Evolutionary conservation across 92 coral and sea anemone genomes (phyloP).

Genomic region (Parazoanthus darwini): DNA sequence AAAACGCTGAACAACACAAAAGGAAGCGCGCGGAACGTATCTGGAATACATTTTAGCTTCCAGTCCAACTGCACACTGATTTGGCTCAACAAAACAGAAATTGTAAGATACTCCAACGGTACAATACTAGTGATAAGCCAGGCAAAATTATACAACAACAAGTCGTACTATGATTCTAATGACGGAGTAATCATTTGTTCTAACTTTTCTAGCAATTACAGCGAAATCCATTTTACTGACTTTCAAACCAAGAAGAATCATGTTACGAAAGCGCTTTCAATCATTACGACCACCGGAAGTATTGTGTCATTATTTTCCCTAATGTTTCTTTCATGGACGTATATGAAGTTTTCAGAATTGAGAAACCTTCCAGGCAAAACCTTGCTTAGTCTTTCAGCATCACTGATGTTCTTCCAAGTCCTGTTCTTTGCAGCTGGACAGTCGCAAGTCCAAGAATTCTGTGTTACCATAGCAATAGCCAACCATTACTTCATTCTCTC

Average conservation of each 20-base stretch:
- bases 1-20: not conserved
- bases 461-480: conserved; percentile 36
- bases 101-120: not conserved
- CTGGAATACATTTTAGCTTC: not conserved
- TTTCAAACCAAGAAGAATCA: not conserved
- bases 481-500: conserved; percentile 50
- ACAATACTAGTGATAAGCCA: conserved; percentile 1
- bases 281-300: not conserved
- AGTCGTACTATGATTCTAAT: not conserved
- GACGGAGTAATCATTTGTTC: not conserved
- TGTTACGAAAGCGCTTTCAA: not conserved
- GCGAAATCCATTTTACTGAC: not conserved
- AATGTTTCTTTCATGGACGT: not conserved
- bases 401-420: conserved; percentile 37
- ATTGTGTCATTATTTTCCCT: conserved; percentile 9
- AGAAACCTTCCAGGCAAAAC: conserved; percentile 57
- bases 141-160: not conserved
- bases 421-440: conserved; percentile 13
- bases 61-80: not conserved
- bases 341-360: conserved; percentile 22
- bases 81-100: conserved; percentile 8
- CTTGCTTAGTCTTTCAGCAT: conserved; percentile 42
- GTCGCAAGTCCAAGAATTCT: conserved; percentile 1
- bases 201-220: conserved; percentile 11
- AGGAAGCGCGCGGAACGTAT: not conserved